A percentile compares a stretch with the other conserved stretches of the same genome.
phyloP scores from a whole-genome alignment of 2,888 invertebrate genomes.

The Escarpia spicata region DNA sequence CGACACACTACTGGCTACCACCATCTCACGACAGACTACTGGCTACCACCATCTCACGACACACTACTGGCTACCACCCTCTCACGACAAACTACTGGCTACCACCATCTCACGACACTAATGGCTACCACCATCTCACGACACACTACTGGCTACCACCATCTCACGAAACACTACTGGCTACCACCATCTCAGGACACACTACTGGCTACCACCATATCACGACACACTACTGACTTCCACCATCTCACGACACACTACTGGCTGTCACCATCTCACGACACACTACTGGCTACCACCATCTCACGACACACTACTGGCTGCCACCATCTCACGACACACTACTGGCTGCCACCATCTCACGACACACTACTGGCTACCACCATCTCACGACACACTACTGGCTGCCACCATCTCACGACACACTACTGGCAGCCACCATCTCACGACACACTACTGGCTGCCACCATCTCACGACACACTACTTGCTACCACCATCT shows the following conservation, averaged over 20 bases:
- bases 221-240: background rate
- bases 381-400: background rate
- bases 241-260: background rate
- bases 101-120: background rate
- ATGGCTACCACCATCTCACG: background rate
- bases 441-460: background rate
- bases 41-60: background rate
- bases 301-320: background rate
- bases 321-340: background rate
- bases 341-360: background rate
- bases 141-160: background rate
- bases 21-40: background rate
- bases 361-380: background rate
- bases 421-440: background rate
- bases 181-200: background rate
- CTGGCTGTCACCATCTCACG: background rate
- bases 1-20: background rate
- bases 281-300: background rate
- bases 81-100: background rate
- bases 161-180: background rate
- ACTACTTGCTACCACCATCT: background rate
- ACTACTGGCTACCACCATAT: background rate
- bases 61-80: background rate
- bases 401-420: background rate
- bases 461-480: background rate